Conservation (phyloP, 2,113 vertebrate species). For the Sciurus niger region DNA sequence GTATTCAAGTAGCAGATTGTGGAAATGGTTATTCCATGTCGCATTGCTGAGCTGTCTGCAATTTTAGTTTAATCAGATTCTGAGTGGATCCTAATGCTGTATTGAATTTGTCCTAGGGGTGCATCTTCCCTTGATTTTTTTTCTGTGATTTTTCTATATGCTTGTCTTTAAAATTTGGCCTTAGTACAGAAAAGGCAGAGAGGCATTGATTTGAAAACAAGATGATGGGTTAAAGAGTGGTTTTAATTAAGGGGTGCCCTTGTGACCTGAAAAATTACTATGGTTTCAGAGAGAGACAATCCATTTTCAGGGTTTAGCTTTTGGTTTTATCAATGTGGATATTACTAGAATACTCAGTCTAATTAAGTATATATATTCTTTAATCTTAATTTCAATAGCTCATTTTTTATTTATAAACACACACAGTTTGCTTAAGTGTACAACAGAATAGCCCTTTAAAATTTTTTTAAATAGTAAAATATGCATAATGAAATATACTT, state of each 20-base stretch:
- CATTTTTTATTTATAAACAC: constrained; percentile 53
- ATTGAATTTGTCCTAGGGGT: background rate
- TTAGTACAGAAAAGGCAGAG: constrained; percentile 42
- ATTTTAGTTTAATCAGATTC: background rate
- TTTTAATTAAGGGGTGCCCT: constrained; percentile 38
- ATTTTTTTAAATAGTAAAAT: background rate
- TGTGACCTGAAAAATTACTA: background rate
- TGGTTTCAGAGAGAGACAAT: background rate
- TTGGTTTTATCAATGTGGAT: background rate
- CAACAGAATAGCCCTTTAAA: constrained; percentile 20
- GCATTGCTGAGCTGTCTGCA: background rate
- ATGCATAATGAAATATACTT: background rate
- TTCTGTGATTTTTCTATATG: constrained; percentile 27
- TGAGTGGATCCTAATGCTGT: background rate
- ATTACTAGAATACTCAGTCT: background rate
- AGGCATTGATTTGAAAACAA: background rate
- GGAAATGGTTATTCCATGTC: background rate
- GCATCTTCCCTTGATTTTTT: background rate
- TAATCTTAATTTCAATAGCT: background rate
- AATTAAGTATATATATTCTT: background rate
- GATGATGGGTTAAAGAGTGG: background rate
- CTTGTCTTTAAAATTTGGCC: constrained; percentile 26
- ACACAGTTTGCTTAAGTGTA: background rate
- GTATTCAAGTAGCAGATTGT: background rate
- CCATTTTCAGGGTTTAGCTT: background rate